These are phyloP conservation scores for Rostratula benghalensis DNA, from an alignment of 2,113 vertebrate genomes.

Conservation along the genomic window DNA sequence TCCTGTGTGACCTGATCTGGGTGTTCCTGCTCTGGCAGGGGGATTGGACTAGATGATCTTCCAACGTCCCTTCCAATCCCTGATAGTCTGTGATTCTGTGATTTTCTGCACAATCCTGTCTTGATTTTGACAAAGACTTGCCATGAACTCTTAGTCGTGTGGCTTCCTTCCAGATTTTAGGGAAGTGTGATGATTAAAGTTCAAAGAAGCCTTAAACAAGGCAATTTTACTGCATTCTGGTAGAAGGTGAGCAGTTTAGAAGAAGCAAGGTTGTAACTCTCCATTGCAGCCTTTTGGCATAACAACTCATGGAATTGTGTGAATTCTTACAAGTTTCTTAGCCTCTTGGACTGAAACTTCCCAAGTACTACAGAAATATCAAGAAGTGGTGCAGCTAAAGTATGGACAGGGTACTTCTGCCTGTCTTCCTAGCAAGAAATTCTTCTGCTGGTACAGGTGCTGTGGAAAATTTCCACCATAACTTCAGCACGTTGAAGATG, in stretches of 20 bases:
- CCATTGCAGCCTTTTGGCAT: background rate
- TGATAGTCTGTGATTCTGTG: too few species aligned
- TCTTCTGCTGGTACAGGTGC: background rate
- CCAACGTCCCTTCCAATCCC: too few species aligned
- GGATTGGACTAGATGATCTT: too few species aligned
- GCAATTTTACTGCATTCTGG: background rate
- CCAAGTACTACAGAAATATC: background rate
- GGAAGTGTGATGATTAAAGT: background rate
- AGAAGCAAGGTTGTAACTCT: background rate
- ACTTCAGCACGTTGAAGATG: background rate
- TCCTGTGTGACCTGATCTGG: too few species aligned
- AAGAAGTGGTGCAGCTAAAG: background rate
- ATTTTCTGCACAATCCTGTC: background rate
- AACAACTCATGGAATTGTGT: background rate
- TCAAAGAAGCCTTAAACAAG: background rate
- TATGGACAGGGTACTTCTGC: accelerated
- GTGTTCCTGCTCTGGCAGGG: too few species aligned
- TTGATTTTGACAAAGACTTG: background rate
- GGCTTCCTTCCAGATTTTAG: background rate
- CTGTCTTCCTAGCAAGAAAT: background rate
- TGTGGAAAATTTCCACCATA: background rate
- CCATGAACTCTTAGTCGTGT: background rate
- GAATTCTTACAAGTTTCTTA: background rate
- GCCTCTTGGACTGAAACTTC: background rate
- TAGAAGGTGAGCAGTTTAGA: background rate